phyloP scores from a whole-genome alignment of 2,113 vertebrate genomes.

The Zootoca vivipara region DNA sequence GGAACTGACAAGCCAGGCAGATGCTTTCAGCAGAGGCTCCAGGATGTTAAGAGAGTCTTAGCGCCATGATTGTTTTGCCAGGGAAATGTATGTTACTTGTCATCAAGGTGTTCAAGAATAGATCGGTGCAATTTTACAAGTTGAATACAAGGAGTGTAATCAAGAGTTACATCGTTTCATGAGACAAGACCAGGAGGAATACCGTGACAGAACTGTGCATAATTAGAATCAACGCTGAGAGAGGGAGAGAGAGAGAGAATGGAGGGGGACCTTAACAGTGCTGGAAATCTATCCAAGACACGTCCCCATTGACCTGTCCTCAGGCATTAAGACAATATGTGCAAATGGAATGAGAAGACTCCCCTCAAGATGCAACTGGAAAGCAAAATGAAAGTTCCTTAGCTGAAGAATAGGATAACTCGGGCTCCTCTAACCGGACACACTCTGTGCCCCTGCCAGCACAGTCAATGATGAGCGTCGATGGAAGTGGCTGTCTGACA shows the following conservation, averaged over 20 bases:
- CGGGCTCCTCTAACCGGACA: no score
- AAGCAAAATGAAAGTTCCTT: constrained; percentile 4
- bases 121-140: constrained; percentile 59
- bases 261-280: constrained; percentile 49
- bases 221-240: constrained; percentile 65
- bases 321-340: constrained; percentile 51
- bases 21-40: constrained; percentile 57
- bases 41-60: constrained; percentile 60
- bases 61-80: constrained; percentile 66
- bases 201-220: constrained; percentile 64
- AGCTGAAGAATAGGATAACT: not conserved
- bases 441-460: no score
- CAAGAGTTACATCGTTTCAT: constrained; percentile 69
- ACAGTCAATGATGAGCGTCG: no score
- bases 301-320: constrained; percentile 51
- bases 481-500: no score
- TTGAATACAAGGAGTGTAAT: constrained; percentile 69
- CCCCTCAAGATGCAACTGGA: not conserved
- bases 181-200: constrained; percentile 71
- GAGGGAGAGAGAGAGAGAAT: constrained; percentile 10
- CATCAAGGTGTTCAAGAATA: constrained; percentile 69
- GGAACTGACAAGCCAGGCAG: constrained; percentile 63
- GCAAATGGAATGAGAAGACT: constrained; percentile 15
- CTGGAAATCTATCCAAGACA: constrained; percentile 57
- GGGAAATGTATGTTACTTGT: constrained; percentile 68